Conservation (phyloP, 2,113 vertebrate species). For the Sula dactylatra region DNA sequence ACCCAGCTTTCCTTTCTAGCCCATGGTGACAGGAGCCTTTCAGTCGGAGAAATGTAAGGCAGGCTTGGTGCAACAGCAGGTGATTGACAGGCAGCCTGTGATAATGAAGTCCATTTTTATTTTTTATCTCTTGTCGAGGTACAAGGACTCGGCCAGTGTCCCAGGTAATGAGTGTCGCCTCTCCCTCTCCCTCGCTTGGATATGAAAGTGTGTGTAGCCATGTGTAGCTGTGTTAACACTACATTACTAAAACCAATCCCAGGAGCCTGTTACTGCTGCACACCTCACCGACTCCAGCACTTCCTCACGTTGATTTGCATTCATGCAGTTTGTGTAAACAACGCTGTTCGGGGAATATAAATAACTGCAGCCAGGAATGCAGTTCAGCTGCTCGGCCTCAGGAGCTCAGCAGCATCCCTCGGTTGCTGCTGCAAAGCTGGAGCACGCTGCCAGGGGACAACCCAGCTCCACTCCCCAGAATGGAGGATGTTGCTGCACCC, state of each 20-base stretch:
- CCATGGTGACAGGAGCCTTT: background rate
- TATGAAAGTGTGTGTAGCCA: conserved; percentile 72
- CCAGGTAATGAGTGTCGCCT: conserved; percentile 59
- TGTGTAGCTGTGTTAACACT: conserved; percentile 78
- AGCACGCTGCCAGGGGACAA: background rate
- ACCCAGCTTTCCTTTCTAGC: background rate
- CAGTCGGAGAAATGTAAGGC: background rate
- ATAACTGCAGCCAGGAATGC: conserved; percentile 67
- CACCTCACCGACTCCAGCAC: conserved; percentile 62
- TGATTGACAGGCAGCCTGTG: conserved; percentile 28
- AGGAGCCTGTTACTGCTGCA: conserved; percentile 63
- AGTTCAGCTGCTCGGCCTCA: conserved; percentile 15
- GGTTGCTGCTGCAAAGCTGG: background rate
- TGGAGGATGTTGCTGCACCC: background rate
- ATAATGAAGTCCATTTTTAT: conserved; percentile 60
- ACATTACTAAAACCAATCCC: conserved; percentile 77
- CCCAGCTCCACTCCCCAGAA: background rate
- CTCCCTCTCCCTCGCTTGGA: conserved; percentile 6
- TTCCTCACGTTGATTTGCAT: conserved; percentile 75
- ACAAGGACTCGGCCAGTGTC: conserved; percentile 64
- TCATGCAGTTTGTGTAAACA: conserved; percentile 77
- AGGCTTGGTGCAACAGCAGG: background rate
- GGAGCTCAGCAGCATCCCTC: conserved; percentile 40
- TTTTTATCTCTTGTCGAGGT: conserved; percentile 52
- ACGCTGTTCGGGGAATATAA: conserved; percentile 71